Percentiles rank a stretch among this genome's conserved stretches.
Evolutionary conservation across 2,888 invertebrate genomes (phyloP).

Genomic region (Helobdella robusta): DNA sequence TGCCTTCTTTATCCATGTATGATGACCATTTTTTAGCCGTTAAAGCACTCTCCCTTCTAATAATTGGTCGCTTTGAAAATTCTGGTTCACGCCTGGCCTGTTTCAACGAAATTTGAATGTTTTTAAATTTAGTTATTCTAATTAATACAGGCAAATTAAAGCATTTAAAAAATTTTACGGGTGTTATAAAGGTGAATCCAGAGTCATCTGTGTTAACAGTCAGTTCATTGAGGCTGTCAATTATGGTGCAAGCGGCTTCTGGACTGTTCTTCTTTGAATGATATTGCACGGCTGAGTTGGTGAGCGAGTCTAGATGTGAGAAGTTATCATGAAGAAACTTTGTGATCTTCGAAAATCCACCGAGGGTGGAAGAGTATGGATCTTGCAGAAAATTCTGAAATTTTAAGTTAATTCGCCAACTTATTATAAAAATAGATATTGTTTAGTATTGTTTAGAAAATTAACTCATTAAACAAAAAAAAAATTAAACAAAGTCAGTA

Average conservation of each 20-base stretch:
- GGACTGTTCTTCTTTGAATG: constrained; percentile 29
- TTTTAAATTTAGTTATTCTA: no score
- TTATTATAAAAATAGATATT: background rate
- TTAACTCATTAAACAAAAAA: no score
- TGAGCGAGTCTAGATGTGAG: constrained; percentile 38
- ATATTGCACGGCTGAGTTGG: constrained; percentile 41
- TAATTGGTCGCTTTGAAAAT: constrained; percentile 39
- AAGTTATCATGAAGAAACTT: constrained; percentile 61
- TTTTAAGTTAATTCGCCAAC: no score
- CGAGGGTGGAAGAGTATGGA: constrained; percentile 73
- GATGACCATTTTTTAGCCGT: constrained; percentile 60
- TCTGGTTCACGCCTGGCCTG: constrained; percentile 25
- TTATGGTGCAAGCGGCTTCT: constrained; percentile 40
- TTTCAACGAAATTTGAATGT: background rate
- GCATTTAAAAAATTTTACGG: constrained; percentile 44
- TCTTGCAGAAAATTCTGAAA: constrained; percentile 55
- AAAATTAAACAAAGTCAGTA: no score
- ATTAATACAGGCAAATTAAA: no score
- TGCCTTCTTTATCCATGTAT: constrained; percentile 69
- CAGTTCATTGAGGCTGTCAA: constrained; percentile 42
- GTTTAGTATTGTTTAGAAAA: no score
- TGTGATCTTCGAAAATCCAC: constrained; percentile 75
- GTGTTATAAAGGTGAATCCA: constrained; percentile 50
- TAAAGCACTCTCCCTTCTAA: constrained; percentile 40
- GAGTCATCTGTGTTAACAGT: constrained; percentile 47